A percentile compares a stretch with the other conserved stretches of the same genome.
These are phyloP conservation scores for Nymphicus hollandicus DNA, from an alignment of 2,113 vertebrate genomes.

Conservation along the genomic window DNA sequence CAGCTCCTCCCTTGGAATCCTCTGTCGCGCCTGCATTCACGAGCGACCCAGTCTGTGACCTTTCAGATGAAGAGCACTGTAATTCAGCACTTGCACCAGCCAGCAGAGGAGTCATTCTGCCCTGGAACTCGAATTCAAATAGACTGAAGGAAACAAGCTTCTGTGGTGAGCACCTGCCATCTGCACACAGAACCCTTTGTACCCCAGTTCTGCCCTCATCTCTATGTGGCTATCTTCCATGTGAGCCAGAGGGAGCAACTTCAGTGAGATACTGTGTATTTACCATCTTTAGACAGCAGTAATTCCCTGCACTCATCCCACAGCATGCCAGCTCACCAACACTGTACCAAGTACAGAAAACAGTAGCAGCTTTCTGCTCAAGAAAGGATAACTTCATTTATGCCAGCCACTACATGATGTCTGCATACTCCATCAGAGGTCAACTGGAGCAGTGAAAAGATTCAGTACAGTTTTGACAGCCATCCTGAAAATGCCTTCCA, in stretches of 20 bases:
- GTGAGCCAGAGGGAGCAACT: background rate
- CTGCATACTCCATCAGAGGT: background rate
- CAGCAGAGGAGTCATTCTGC: background rate
- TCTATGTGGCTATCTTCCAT: background rate
- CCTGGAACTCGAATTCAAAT: background rate
- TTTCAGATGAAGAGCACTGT: conserved; percentile 56
- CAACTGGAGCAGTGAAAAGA: background rate
- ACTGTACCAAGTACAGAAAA: background rate
- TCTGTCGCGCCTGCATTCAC: background rate
- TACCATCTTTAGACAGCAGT: background rate
- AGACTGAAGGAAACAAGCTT: background rate
- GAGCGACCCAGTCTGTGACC: conserved; percentile 26
- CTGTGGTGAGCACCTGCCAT: background rate
- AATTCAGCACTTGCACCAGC: conserved; percentile 19
- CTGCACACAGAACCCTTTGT: background rate
- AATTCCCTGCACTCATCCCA: background rate
- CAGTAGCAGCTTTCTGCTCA: background rate
- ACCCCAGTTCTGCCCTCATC: background rate
- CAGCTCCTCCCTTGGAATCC: background rate
- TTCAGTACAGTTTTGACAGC: background rate
- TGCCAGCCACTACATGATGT: background rate
- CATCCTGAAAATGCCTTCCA: background rate
- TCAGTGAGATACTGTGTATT: background rate
- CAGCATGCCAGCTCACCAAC: background rate
- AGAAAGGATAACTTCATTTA: background rate